Evolutionary conservation across 2,113 vertebrate species (phyloP), one percentile per base, ranked within the genome.

Genomic region (Bubo blakistoni): DNA sequence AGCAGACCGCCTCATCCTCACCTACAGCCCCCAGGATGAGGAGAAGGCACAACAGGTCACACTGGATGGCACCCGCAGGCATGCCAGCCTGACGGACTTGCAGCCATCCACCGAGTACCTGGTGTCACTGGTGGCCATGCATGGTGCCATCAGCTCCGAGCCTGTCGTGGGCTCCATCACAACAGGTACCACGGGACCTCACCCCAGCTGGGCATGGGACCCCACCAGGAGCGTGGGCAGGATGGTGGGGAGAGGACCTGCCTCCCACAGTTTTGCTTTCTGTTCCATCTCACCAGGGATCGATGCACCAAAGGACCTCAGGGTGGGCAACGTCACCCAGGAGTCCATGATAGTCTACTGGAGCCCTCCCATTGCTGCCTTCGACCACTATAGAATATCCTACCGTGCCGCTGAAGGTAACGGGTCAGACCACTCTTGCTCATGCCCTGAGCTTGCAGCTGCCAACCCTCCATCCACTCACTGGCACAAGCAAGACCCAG

Each of bases 361-460:
- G 99, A 98, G 97, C 70, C 98, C 98, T 91, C 99, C 99, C 2
- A 77, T 98, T 3, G 98, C 99, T 77, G 67, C 97, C 32, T 99
- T 99, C 9, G 99, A 99, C 93, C 99, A 99, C 96, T 99, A 99
- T 26, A 98, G 99, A 84, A 98, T 99, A 79, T 99, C 99, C 12
- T 99, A 99, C 94, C 98, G 98, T 51, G 98, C 98, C 11, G 98
- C 97, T 0, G 98, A 98, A 99, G 99, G 99, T 99, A 98, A 97
- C 0, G 2, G 14, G 29, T 25, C 63, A 67, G 15, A 70, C 4
- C 2, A 2, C 32, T 76, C 66, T 70, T 76, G 51, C 9, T 70
- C 7, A 1, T n/a, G 36, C 25, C 70, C 42, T 44, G 29, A 79
- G 17, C 38, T 79, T 2, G 1, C 57, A 78, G 69, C n/a, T 87